Evolutionary conservation across 2,888 invertebrate species (phyloP).

Genomic region (Sturmia bella): DNA sequence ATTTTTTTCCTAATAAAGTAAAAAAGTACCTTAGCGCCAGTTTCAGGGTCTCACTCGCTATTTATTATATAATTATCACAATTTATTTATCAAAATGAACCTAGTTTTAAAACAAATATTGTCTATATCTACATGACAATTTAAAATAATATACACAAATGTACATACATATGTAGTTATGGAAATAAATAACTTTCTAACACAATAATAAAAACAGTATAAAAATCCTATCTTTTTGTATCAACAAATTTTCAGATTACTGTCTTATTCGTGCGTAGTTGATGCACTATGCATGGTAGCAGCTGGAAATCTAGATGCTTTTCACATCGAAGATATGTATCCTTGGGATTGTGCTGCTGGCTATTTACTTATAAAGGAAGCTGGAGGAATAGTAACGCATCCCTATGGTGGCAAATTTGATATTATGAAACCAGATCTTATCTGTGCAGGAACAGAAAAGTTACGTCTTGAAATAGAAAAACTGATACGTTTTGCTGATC

Average conservation of each 20-base stretch:
- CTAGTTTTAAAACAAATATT: neutral
- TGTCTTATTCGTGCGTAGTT: slow-evolving; percentile 88
- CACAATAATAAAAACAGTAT: neutral
- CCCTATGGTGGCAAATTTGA: slow-evolving; percentile 84
- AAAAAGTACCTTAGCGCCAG: too few species aligned
- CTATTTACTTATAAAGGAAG: slow-evolving; percentile 87
- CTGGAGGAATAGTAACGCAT: slow-evolving; percentile 88
- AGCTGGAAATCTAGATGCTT: slow-evolving; percentile 86
- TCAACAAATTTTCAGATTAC: slow-evolving; percentile 74
- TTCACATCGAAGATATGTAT: slow-evolving; percentile 87
- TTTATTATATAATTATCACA: neutral
- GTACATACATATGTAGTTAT: neutral
- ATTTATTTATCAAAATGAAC: neutral
- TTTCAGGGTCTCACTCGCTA: neutral
- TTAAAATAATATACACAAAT: too few species aligned
- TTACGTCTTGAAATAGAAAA: slow-evolving; percentile 82
- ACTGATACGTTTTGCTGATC: slow-evolving; percentile 83
- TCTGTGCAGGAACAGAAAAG: slow-evolving; percentile 83
- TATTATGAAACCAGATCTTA: slow-evolving; percentile 84
- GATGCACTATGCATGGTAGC: slow-evolving; percentile 88
- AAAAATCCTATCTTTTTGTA: neutral
- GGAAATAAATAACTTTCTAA: neutral
- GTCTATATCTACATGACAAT: neutral
- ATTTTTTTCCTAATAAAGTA: too few species aligned
- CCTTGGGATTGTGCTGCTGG: slow-evolving; percentile 92